Conservation (phyloP, 2,888 invertebrate species). For the Plusia festucae region DNA sequence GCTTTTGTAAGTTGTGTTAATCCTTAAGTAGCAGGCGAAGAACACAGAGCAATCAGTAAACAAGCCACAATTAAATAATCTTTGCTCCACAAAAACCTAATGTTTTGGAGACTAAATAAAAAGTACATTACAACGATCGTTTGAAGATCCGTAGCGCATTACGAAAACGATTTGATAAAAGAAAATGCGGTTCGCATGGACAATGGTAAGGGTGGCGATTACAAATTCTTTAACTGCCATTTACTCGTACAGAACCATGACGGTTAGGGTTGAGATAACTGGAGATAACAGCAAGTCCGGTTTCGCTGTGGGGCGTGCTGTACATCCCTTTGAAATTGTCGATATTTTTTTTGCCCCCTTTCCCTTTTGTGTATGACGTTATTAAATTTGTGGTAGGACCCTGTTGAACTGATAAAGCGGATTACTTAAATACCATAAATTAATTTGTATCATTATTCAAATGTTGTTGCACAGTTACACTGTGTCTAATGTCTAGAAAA, state of each 20-base stretch:
- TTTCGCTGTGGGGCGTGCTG: conserved; percentile 14
- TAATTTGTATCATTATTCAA: too few species aligned
- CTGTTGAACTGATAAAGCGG: too few species aligned
- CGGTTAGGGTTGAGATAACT: conserved; percentile 29
- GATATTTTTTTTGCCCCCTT: conserved; percentile 7
- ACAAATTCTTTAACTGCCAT: conserved; percentile 16
- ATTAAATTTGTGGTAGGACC: too few species aligned
- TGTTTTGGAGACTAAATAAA: conserved; percentile 14
- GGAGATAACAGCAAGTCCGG: conserved; percentile 21
- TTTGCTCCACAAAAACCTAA: conserved; percentile 9
- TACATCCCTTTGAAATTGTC: conserved; percentile 6
- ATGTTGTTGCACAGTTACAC: too few species aligned
- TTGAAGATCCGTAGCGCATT: conserved; percentile 15
- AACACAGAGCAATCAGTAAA: too few species aligned
- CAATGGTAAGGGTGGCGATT: conserved; percentile 27
- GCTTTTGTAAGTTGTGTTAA: not conserved
- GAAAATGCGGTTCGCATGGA: conserved; percentile 11
- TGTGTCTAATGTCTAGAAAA: too few species aligned
- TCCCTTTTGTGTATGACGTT: conserved; percentile 7
- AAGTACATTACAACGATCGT: conserved; percentile 18
- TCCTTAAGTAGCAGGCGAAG: too few species aligned
- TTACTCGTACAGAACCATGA: conserved; percentile 4
- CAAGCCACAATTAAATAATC: not conserved
- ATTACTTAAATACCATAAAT: too few species aligned
- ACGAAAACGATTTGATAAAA: conserved; percentile 26